Percentiles rank a stretch among this genome's conserved stretches.
phyloP scores from a whole-genome alignment of 2,888 invertebrate genomes.

The Lutraria lutraria region DNA sequence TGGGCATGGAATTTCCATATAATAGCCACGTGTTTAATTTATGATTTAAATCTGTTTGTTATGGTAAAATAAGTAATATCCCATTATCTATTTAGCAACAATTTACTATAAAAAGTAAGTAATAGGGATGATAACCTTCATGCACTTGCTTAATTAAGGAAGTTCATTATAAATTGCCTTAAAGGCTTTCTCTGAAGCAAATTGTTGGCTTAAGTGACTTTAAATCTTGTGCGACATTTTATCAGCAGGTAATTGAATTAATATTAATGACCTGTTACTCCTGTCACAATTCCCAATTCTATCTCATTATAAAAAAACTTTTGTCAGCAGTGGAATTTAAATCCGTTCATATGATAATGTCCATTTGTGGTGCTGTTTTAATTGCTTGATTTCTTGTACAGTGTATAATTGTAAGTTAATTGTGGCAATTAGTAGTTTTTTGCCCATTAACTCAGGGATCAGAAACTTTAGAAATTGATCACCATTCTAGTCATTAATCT shows the following conservation, averaged over 20 bases:
- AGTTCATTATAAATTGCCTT: too few relatives aligned
- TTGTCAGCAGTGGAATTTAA: not conserved
- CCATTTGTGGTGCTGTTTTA: constrained; percentile 24
- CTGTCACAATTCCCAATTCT: not conserved
- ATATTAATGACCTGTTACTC: not conserved
- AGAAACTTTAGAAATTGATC: constrained; percentile 10
- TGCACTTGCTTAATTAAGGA: too few relatives aligned
- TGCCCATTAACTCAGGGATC: constrained; percentile 19
- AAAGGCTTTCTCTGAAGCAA: too few relatives aligned
- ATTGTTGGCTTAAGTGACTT: not conserved
- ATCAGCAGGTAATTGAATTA: not conserved
- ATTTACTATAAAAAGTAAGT: too few relatives aligned
- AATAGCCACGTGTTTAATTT: too few relatives aligned
- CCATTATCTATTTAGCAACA: too few relatives aligned
- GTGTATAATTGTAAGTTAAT: constrained; percentile 22
- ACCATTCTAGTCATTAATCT: constrained; percentile 7
- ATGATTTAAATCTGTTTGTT: too few relatives aligned
- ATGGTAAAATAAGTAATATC: too few relatives aligned
- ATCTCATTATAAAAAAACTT: not conserved
- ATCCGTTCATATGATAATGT: not conserved
- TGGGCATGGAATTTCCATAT: too few relatives aligned
- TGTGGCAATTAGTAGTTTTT: not conserved
- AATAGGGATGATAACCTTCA: too few relatives aligned
- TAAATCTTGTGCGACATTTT: not conserved
- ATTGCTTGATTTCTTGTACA: constrained; percentile 13